phyloP scores from a whole-genome alignment of 1,140 invertebrate species.

The Zaprionus gabonicus region DNA sequence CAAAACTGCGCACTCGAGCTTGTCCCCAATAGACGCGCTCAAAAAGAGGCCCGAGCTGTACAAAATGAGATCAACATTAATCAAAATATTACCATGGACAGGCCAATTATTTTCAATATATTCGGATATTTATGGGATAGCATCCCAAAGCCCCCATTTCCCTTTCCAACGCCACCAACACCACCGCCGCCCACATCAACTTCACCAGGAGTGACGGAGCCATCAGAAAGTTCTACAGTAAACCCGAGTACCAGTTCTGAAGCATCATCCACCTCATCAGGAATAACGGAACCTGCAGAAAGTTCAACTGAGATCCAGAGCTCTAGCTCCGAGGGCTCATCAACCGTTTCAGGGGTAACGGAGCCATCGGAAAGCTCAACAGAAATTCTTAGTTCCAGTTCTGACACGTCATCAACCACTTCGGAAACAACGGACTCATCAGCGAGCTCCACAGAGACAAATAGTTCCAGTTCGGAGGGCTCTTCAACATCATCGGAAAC shows the following conservation, averaged over 20 bases:
- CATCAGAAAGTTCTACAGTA: not conserved
- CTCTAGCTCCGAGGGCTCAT: not conserved
- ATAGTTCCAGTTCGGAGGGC: constrained; percentile 4
- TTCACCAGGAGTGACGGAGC: not conserved
- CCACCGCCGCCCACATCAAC: not conserved
- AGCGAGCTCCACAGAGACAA: not conserved
- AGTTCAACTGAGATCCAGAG: not conserved
- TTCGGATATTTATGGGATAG: constrained; percentile 53
- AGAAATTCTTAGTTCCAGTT: not conserved
- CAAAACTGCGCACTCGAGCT: constrained; percentile 42
- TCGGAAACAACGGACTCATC: not conserved
- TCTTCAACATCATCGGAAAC: not conserved
- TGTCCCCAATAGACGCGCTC: not conserved
- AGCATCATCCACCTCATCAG: not conserved
- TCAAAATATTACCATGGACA: constrained; percentile 48
- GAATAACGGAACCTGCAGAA: too few species aligned
- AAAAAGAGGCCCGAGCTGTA: not conserved
- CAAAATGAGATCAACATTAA: constrained; percentile 36
- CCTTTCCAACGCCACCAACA: constrained; percentile 1
- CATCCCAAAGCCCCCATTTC: not conserved
- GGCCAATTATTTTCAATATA: constrained; percentile 62
- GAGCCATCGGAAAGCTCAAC: constrained; percentile 5
- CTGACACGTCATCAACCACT: not conserved
- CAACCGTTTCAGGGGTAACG: not conserved
- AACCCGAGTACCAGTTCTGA: too few species aligned